Base-by-base conservation (phyloP, 2,113 vertebrate genomes). In the Alethe castanea region DNA sequence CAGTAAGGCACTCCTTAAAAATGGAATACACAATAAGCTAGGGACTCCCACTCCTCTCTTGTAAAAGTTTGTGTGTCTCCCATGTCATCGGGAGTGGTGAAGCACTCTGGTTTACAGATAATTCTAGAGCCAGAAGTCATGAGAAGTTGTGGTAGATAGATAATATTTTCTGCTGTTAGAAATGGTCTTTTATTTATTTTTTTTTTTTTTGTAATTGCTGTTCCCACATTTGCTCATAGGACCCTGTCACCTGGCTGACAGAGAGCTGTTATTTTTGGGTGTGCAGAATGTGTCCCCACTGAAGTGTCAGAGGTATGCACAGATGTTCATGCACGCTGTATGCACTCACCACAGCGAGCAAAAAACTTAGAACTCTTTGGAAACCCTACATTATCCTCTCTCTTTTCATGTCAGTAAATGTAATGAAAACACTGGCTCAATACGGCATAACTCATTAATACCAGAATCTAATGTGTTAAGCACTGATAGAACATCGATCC, bases 381-480 rank as follows among this genome's bases (percentile, higher is more conserved):
- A 62, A 87, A 87, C 47, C n/a, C 44, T 70, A 38, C 7, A 53
- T 76, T 77, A 71, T 71, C 81, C 65, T 91, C 52, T 62, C 2
- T 70, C 65, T 93, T 70, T 48, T 57, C 52, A 71, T 79, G 62
- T 74, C 47, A 50, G 64, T 40, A 72, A 83, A 38, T 33, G 48
- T 69, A 93, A 92, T 50, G 52, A 90, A 95, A 88, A 93, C 48
- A 35, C 65, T 79, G 71, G 45, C 74, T 82, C 65, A 73, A 8
- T 69, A 69, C 40, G 92, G 36, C n/a, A 35, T 66, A 91, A 91
- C 62, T 94, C 92, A 91, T 94, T 94, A 95, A 74, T 71, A 81
- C 44, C 33, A 91, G 70, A 90, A 90, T 35, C 24, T 65, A 82
- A 82, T 44, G 65, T 81, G 61, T 69, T 96, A 92, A 94, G 31